Percentiles rank a stretch among this genome's conserved stretches.
Conservation (phyloP, 2,888 invertebrate species). For the Drosophila picticornis region DNA sequence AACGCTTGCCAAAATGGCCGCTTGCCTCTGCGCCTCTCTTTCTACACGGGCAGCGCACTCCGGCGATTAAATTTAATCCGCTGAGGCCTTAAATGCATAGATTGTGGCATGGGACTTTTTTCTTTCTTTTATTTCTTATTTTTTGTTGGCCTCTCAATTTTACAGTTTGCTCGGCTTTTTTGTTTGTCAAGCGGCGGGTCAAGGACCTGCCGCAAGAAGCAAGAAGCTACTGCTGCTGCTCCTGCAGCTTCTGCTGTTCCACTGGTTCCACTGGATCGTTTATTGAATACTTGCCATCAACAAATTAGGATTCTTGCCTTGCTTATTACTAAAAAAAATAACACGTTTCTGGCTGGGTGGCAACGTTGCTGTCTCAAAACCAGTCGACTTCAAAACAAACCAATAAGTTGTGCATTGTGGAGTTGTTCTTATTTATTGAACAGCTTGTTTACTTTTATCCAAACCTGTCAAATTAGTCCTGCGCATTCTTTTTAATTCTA, state of each 20-base stretch:
- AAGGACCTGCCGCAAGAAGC: slow-evolving; percentile 48
- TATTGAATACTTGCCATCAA: neutral
- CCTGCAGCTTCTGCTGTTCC: slow-evolving; percentile 1
- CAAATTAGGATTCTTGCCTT: neutral
- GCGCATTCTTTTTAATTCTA: neutral
- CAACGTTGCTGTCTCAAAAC: slow-evolving; percentile 19
- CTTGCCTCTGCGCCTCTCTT: slow-evolving; percentile 64
- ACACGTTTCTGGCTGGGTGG: slow-evolving; percentile 5
- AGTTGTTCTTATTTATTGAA: neutral
- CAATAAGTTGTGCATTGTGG: neutral
- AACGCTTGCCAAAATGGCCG: slow-evolving; percentile 83
- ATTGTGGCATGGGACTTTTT: slow-evolving; percentile 42
- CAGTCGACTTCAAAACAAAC: neutral
- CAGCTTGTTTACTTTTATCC: neutral
- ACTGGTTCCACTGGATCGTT: slow-evolving; percentile 1
- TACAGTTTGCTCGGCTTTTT: slow-evolving; percentile 18
- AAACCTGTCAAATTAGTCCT: neutral
- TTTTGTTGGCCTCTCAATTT: slow-evolving; percentile 19
- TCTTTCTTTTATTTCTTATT: neutral
- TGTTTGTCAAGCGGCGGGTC: slow-evolving; percentile 50
- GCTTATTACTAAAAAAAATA: neutral
- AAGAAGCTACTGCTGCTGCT: neutral
- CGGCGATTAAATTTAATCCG: slow-evolving; percentile 63
- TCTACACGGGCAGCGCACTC: slow-evolving; percentile 37
- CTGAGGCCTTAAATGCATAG: slow-evolving; percentile 48